phyloP scores from a whole-genome alignment of 2,888 invertebrate species.

The Tanytarsus gracilentus region DNA sequence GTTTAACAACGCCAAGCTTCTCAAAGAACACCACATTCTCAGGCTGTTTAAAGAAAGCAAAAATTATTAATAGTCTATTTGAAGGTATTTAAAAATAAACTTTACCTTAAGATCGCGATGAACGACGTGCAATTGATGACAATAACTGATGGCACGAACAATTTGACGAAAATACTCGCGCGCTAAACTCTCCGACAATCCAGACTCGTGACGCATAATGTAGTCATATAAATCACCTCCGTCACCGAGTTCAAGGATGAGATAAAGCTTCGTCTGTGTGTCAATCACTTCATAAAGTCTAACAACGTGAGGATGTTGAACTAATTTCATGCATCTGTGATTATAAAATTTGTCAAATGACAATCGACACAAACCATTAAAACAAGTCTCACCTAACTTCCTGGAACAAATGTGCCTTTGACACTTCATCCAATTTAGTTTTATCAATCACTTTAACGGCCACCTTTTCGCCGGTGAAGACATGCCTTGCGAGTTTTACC shows the following conservation, averaged over 20 bases:
- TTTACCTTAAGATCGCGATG: constrained; percentile 90
- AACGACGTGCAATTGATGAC: constrained; percentile 74
- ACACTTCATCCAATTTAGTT: constrained; percentile 91
- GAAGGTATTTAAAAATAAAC: neutral
- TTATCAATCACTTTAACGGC: constrained; percentile 98
- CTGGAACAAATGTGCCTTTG: constrained; percentile 91
- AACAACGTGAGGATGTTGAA: constrained; percentile 98
- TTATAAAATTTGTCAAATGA: too few species aligned
- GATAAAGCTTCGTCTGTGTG: constrained; percentile 93
- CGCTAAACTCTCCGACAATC: constrained; percentile 72
- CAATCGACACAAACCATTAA: constrained; percentile 22
- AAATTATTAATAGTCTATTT: neutral
- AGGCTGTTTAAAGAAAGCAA: neutral
- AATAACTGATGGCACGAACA: constrained; percentile 94
- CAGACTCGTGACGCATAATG: constrained; percentile 90
- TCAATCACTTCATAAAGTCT: constrained; percentile 98
- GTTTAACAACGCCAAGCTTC: constrained; percentile 90
- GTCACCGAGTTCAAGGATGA: constrained; percentile 95
- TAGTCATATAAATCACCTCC: constrained; percentile 98
- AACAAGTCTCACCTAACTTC: constrained; percentile 55
- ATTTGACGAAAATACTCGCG: constrained; percentile 94
- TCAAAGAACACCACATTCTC: constrained; percentile 99
- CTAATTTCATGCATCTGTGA: constrained; percentile 96
- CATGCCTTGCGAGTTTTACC: constrained; percentile 94
- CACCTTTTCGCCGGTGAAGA: constrained; percentile 97